Conservation (phyloP, 2,113 vertebrate genomes). For the Notothenia rossii region DNA sequence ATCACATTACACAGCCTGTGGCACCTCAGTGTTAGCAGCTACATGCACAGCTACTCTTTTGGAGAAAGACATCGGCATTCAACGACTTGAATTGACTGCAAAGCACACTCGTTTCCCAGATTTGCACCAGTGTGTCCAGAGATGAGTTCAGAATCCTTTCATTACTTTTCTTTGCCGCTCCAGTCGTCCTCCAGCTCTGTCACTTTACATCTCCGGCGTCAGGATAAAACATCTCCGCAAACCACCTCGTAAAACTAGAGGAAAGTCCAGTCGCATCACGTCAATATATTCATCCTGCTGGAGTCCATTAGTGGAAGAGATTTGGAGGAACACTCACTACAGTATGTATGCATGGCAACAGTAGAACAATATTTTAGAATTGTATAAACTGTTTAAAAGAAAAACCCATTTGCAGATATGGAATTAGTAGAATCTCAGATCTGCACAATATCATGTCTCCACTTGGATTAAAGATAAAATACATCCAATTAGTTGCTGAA, state of each 20-base stretch:
- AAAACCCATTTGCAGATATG: neutral
- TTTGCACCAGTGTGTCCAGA: slow-evolving; percentile 3
- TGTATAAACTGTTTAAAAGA: neutral
- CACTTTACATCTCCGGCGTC: slow-evolving; percentile 41
- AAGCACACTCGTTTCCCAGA: slow-evolving; percentile 3
- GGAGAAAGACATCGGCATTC: slow-evolving; percentile 9
- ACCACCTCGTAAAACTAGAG: slow-evolving; percentile 36
- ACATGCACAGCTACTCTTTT: neutral
- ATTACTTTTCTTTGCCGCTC: slow-evolving; percentile 22
- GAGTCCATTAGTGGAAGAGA: slow-evolving; percentile 36
- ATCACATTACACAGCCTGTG: slow-evolving; percentile 5
- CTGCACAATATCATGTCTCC: neutral
- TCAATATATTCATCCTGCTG: slow-evolving; percentile 56
- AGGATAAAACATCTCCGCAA: slow-evolving; percentile 41
- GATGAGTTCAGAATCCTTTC: slow-evolving; percentile 7
- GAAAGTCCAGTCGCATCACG: slow-evolving; percentile 58
- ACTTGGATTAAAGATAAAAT: neutral
- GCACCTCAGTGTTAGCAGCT: slow-evolving; percentile 30
- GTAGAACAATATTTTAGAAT: slow-evolving; percentile 26
- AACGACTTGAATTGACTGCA: neutral
- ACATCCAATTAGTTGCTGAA: neutral
- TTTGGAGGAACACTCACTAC: slow-evolving; percentile 25
- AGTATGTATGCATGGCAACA: neutral
- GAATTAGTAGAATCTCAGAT: neutral
- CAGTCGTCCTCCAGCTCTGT: slow-evolving; percentile 32